Conservation (phyloP, 2,113 vertebrate genomes). For the Brevimyrus niger region DNA sequence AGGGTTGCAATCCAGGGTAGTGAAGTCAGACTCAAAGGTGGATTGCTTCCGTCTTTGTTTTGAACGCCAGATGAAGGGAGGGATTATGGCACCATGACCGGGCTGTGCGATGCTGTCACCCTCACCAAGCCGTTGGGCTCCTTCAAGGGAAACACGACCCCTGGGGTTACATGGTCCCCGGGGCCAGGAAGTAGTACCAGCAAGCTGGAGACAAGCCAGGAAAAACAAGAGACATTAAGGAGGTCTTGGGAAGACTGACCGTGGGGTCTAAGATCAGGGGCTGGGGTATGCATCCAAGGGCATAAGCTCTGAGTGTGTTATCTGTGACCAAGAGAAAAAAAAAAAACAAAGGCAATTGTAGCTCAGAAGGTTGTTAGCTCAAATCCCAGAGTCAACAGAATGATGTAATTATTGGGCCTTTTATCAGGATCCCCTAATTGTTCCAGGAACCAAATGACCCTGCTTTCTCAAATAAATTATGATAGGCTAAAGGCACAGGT, state of each 20-base stretch:
- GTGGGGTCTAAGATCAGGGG: not conserved
- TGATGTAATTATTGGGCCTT: not conserved
- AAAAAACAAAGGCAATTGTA: not conserved
- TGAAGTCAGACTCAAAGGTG: not conserved
- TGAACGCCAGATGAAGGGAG: not conserved
- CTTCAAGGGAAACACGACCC: not conserved
- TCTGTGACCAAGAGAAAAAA: not conserved
- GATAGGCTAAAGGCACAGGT: not conserved
- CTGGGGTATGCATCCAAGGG: not conserved
- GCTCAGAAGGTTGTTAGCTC: not conserved
- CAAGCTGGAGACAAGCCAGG: not conserved
- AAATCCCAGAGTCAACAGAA: not conserved
- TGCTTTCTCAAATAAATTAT: not conserved
- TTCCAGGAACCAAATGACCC: not conserved
- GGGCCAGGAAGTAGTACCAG: not conserved
- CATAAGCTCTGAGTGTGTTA: not conserved
- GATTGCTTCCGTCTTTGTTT: not conserved
- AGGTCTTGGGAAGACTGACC: not conserved
- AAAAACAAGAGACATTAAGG: not conserved
- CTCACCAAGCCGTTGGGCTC: not conserved
- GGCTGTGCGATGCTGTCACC: not conserved
- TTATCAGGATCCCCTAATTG: not conserved
- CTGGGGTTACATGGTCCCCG: not conserved
- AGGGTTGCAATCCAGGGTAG: not conserved
- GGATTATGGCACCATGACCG: not conserved